These are phyloP conservation scores for Azorinus chamasolen DNA, from an alignment of 2,888 invertebrate species.

Conservation along the genomic window DNA sequence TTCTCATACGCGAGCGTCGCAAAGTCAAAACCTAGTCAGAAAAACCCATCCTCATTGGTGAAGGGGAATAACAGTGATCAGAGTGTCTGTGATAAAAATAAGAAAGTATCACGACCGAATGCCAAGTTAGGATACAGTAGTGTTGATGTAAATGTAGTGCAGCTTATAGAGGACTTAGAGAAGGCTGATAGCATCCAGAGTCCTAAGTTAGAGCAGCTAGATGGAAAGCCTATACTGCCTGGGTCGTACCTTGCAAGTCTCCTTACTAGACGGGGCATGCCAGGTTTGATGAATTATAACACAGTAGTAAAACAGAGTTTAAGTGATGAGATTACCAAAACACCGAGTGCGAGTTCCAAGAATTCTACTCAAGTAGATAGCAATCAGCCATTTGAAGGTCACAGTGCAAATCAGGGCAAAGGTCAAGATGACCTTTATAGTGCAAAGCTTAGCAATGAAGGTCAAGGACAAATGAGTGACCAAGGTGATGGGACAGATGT, in stretches of 20 bases:
- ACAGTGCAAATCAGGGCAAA: constrained; percentile 12
- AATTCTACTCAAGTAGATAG: background rate
- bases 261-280: background rate
- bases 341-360: background rate
- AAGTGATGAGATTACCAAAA: background rate
- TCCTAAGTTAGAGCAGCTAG: background rate
- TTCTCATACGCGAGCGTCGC: constrained; percentile 71
- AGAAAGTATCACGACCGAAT: constrained; percentile 32
- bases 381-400: constrained; percentile 9
- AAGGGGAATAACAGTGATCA: constrained; percentile 32
- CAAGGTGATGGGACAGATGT: constrained; percentile 18
- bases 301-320: background rate
- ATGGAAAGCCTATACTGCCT: background rate
- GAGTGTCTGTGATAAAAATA: constrained; percentile 54
- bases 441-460: constrained; percentile 18
- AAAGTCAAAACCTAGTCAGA: constrained; percentile 67
- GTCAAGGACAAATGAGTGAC: constrained; percentile 3
- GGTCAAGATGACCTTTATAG: constrained; percentile 25
- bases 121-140: constrained; percentile 25
- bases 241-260: background rate
- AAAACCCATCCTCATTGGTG: constrained; percentile 16
- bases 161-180: constrained; percentile 59
- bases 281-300: background rate
- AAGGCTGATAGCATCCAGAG: constrained; percentile 31
- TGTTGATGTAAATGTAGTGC: constrained; percentile 52